A percentile compares a stretch with the other conserved stretches of the same genome.
These are phyloP conservation scores for Cerastis rubricosa DNA, from an alignment of 2,888 invertebrate species.

Conservation along the genomic window DNA sequence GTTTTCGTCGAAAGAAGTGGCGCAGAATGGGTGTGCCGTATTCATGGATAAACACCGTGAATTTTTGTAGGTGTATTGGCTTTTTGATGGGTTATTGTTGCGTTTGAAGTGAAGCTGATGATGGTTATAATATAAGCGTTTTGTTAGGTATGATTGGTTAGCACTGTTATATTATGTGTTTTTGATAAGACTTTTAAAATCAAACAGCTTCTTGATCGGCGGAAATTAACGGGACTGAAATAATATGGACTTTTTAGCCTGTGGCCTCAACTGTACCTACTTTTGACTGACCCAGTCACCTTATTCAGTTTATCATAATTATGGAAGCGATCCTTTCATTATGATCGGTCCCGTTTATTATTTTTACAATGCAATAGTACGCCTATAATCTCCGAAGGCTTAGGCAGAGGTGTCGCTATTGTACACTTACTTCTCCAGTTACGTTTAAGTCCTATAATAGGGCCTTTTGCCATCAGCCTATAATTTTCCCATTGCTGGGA, in stretches of 20 bases:
- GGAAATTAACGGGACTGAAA: background rate
- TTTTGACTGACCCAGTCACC: background rate
- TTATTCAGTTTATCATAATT: background rate
- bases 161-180: background rate
- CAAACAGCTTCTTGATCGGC: background rate
- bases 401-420: background rate
- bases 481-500: too few relatives aligned
- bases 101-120: background rate
- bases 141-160: background rate
- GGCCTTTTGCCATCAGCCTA: background rate
- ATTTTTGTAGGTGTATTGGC: background rate
- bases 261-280: background rate
- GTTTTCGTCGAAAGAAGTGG: conserved; percentile 51
- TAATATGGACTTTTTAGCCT: background rate
- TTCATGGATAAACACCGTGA: conserved; percentile 37
- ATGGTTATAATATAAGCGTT: background rate
- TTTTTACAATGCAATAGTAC: background rate
- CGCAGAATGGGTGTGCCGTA: conserved; percentile 28
- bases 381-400: background rate
- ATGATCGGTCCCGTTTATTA: too few relatives aligned
- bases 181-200: background rate
- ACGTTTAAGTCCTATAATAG: background rate
- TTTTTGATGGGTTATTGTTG: conserved; percentile 14
- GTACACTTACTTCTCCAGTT: background rate
- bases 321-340: background rate